Evolutionary conservation across 1,140 invertebrate species (phyloP).

Genomic region (Meloidogyne chitwoodi): DNA sequence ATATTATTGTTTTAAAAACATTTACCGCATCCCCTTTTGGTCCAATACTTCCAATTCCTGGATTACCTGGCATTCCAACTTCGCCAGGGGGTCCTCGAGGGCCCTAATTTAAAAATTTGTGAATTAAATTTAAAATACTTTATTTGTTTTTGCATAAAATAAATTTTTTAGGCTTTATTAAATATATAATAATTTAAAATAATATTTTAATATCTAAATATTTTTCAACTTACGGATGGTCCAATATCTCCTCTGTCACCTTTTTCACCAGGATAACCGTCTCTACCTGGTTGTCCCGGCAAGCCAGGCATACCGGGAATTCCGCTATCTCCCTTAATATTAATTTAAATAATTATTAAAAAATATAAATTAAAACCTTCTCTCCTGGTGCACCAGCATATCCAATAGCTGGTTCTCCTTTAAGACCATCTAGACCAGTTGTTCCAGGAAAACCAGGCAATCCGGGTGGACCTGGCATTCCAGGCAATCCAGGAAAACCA

Average conservation of each 20-base stretch:
- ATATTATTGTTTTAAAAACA: background rate
- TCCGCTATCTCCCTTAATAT: conserved; percentile 54
- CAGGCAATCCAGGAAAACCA: conserved; percentile 53
- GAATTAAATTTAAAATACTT: no score
- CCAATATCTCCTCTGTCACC: conserved; percentile 61
- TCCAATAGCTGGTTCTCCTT: conserved; percentile 59
- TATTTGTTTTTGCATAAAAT: no score
- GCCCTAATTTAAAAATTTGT: conserved; percentile 38
- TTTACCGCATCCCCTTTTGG: conserved; percentile 60
- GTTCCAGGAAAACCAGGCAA: conserved; percentile 63
- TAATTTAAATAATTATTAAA: conserved; percentile 10
- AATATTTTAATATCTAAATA: background rate
- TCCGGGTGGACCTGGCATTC: conserved; percentile 50
- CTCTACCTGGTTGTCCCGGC: conserved; percentile 56
- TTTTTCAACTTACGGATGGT: conserved; percentile 60
- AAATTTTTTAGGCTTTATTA: no score
- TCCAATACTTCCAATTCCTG: conserved; percentile 58
- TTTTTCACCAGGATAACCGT: conserved; percentile 61
- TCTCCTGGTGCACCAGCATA: conserved; percentile 56
- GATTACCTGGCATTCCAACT: conserved; percentile 58
- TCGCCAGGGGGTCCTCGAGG: conserved; percentile 58
- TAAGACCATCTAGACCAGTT: conserved; percentile 53
- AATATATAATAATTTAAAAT: no score
- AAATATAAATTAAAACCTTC: conserved; percentile 36
- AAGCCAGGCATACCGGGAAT: conserved; percentile 56